phyloP scores from a whole-genome alignment of 2,797 vertebrate species.

The Sebastes trivittatus region DNA sequence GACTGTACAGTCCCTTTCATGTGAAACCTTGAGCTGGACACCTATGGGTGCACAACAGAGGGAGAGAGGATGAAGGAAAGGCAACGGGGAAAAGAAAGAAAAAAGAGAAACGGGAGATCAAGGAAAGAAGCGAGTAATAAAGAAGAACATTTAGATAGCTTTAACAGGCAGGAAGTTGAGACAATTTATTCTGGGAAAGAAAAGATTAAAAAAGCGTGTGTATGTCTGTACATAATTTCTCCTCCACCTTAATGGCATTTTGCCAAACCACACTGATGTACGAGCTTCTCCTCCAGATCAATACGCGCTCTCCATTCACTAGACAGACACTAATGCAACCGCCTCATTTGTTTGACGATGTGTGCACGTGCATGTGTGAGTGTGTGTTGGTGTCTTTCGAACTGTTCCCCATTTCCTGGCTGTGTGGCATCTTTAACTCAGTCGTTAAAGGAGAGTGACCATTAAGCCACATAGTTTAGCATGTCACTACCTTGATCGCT shows the following conservation, averaged over 20 bases:
- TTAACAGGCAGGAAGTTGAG: constrained; percentile 8
- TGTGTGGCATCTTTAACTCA: constrained; percentile 39
- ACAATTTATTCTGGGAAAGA: not conserved
- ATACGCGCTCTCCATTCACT: constrained; percentile 66
- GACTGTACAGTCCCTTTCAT: constrained; percentile 1
- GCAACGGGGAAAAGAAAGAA: not conserved
- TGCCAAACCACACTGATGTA: constrained; percentile 73
- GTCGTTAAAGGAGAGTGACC: constrained; percentile 54
- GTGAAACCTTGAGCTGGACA: constrained; percentile 18
- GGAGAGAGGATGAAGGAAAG: not conserved
- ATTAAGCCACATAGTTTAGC: constrained; percentile 61
- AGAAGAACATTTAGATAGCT: not conserved
- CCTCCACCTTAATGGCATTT: constrained; percentile 63
- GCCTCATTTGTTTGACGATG: constrained; percentile 65
- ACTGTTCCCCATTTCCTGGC: constrained; percentile 14
- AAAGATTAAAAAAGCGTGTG: not conserved
- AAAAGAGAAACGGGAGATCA: not conserved
- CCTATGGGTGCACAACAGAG: not conserved
- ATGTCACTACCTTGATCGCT: constrained; percentile 64
- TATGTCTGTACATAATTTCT: constrained; percentile 35
- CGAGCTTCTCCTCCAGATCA: constrained; percentile 63
- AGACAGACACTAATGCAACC: constrained; percentile 64
- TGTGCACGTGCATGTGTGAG: constrained; percentile 7
- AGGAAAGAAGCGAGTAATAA: not conserved
- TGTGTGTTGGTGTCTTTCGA: constrained; percentile 19